Evolutionary conservation across 2,888 invertebrate genomes (phyloP).

Genomic region (Oscheius sp.): DNA sequence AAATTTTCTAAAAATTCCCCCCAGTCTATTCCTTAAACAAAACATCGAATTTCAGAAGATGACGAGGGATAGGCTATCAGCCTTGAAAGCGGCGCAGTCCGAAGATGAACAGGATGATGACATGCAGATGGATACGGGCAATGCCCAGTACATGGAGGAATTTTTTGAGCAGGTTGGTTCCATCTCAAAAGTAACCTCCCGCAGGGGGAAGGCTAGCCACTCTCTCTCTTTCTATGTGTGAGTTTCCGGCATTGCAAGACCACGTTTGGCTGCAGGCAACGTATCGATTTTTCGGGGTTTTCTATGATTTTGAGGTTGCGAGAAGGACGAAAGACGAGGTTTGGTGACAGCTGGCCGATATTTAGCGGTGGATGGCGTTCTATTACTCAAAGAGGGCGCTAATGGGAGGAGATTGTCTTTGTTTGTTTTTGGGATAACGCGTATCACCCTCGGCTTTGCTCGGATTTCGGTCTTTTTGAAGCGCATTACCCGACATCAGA

Average conservation of each 20-base stretch:
- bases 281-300: slow-evolving; percentile 33
- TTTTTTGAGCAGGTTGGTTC: slow-evolving; percentile 91
- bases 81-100: slow-evolving; percentile 53
- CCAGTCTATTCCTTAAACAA: no score
- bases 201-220: background rate
- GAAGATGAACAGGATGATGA: slow-evolving; percentile 65
- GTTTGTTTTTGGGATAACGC: background rate
- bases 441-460: background rate
- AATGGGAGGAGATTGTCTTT: background rate
- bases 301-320: slow-evolving; percentile 27
- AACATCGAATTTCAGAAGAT: slow-evolving; percentile 11
- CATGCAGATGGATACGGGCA: slow-evolving; percentile 65
- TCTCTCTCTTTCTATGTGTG: background rate
- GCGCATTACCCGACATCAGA: background rate
- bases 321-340: background rate
- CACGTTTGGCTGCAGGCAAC: slow-evolving; percentile 26
- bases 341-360: slow-evolving; percentile 25
- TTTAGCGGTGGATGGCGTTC: slow-evolving; percentile 5
- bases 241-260: slow-evolving; percentile 33
- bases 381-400: slow-evolving; percentile 1
- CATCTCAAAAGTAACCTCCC: background rate
- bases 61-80: slow-evolving; percentile 30
- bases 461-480: background rate
- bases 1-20: no score
- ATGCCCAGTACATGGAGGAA: slow-evolving; percentile 88